Base-by-base conservation (phyloP, 2,888 invertebrate species). In the Augiades crinisus region DNA sequence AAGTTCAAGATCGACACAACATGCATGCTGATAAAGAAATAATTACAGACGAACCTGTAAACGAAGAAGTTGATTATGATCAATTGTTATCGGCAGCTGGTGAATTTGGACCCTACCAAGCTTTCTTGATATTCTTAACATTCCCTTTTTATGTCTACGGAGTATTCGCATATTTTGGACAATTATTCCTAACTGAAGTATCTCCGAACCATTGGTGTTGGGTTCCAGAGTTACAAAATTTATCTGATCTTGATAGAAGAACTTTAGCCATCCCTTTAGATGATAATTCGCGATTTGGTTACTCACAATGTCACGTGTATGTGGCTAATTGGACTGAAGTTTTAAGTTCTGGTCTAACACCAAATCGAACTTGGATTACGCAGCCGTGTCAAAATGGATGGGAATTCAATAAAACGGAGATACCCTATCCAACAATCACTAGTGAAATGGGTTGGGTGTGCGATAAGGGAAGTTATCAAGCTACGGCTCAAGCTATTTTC, bases 361-460 rank as follows among this genome's bases (percentile, higher is more conserved):
- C 70, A 1, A 63, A 81, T 53, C 45, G 56, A 13, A 61, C 69
- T 1, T 80, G 78, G 80, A 57, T 50, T 3, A 71, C 54, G 5
- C 58, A 65, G 8, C 34, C 67, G 0, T 84, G 82, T 58, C 65
- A 67, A 61, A 38, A 72, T 57, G 81, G 84, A 52, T 84, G 82
- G 82, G 84, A 84, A 58, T 84, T 79, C 27, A 75, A 84, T 47
- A 72, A 61, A 47, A 72, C 75, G 5, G 81, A 83, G 63, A 78
- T 84, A 62, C 76, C 83, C 0, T 83, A 83, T 54, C 67, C 75
- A 1, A 84, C 83, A 3, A 77, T 81, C 37, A 63, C 73, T 2
- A 83, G 75, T 54, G 81, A 83, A 57, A 52, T 78, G 55, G 78
- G 74, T 31, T 84, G 84, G 82, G 81, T 83, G 4, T 84, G 83